Conservation (phyloP, 2,113 vertebrate species). For the Cochlearius cochlearius region DNA sequence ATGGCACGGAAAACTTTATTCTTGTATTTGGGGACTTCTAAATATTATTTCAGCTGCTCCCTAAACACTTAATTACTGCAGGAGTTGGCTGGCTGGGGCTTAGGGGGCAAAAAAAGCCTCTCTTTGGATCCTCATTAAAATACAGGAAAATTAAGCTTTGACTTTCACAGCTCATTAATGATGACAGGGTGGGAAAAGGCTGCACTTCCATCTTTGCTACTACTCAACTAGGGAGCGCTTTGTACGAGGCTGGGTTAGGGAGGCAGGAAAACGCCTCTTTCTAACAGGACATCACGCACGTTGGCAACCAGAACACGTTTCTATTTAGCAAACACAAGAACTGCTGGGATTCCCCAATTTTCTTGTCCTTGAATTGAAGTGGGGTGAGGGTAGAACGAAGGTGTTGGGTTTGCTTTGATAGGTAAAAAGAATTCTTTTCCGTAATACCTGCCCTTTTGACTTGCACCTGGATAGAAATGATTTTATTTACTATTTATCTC, state of each 20-base stretch:
- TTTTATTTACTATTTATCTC: neutral
- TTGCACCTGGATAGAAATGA: neutral
- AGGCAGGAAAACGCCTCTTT: neutral
- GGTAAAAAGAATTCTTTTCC: neutral
- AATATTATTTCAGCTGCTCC: slow-evolving; percentile 31
- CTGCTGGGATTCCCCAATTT: neutral
- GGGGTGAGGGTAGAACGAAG: neutral
- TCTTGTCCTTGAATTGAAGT: neutral
- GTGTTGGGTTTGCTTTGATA: neutral
- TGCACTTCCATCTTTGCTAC: slow-evolving; percentile 16
- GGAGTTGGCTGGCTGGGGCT: slow-evolving; percentile 20
- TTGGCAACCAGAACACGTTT: neutral
- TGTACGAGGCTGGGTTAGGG: neutral
- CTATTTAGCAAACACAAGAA: neutral
- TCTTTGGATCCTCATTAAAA: slow-evolving; percentile 47
- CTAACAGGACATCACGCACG: neutral
- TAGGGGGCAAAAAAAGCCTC: slow-evolving; percentile 15
- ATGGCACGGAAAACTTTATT: neutral
- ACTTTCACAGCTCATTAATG: slow-evolving; percentile 62
- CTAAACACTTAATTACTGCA: slow-evolving; percentile 43
- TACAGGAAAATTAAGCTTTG: slow-evolving; percentile 44
- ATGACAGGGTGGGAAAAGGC: slow-evolving; percentile 39
- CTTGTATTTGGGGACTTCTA: slow-evolving; percentile 8
- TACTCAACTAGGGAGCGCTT: neutral
- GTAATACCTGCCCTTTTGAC: neutral